Conservation (phyloP, 2,113 vertebrate species). For the Elanoides forficatus region DNA sequence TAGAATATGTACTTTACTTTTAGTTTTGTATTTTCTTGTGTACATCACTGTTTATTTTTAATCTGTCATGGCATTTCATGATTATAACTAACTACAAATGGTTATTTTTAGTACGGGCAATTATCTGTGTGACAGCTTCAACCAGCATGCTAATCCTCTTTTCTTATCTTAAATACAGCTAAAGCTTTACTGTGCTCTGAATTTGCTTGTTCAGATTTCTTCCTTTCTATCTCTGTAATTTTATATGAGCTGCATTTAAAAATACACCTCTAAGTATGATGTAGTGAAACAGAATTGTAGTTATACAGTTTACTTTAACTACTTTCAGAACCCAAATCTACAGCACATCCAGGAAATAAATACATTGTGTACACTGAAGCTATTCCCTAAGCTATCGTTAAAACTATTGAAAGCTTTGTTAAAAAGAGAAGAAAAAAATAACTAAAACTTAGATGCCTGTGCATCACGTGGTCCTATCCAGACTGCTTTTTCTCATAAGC, state of each 20-base stretch:
- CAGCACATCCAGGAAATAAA: not conserved
- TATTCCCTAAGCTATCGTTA: not conserved
- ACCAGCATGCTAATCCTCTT: not conserved
- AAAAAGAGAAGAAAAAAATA: not conserved
- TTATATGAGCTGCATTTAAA: not conserved
- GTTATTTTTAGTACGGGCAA: conserved; percentile 38
- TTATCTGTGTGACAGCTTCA: conserved; percentile 30
- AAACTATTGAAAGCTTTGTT: not conserved
- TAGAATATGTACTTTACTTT: not conserved
- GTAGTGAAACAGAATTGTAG: not conserved
- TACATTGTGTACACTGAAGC: not conserved
- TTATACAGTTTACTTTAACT: not conserved
- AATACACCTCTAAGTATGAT: not conserved
- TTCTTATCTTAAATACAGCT: conserved; percentile 2
- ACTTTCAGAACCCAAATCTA: not conserved
- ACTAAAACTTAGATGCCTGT: not conserved
- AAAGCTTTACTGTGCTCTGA: not conserved
- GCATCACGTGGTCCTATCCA: not conserved
- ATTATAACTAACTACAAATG: not conserved
- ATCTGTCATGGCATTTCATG: not conserved
- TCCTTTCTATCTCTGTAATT: not conserved
- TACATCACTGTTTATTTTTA: not conserved
- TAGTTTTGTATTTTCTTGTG: not conserved
- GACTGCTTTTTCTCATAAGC: not conserved
- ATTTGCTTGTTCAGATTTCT: not conserved